A percentile compares a stretch with the other conserved stretches of the same genome.
Evolutionary conservation across 2,113 vertebrate species (phyloP).

Genomic region (Gambusia affinis): DNA sequence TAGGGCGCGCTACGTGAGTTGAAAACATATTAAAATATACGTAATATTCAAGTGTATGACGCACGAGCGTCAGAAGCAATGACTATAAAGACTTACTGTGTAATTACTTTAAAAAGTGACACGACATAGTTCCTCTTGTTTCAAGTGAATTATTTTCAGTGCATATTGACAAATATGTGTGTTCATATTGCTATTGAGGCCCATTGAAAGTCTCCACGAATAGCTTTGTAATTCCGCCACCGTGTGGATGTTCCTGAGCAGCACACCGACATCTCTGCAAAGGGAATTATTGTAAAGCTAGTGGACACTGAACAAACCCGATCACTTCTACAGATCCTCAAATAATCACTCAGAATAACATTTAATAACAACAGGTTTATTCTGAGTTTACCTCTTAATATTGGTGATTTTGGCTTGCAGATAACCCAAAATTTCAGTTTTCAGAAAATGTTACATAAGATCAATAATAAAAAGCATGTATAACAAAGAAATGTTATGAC

Average conservation of each 20-base stretch:
- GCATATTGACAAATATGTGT: neutral
- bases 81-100: neutral
- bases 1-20: neutral
- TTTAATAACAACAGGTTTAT: too few species aligned
- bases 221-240: neutral
- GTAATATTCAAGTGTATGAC: neutral
- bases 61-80: neutral
- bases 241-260: neutral
- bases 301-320: too few species aligned
- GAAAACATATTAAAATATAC: neutral
- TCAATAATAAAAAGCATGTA: too few species aligned
- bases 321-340: too few species aligned
- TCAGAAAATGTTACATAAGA: too few species aligned
- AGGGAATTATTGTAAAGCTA: neutral
- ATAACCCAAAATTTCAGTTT: too few species aligned
- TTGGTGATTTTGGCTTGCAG: too few species aligned
- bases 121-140: neutral
- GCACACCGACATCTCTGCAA: neutral
- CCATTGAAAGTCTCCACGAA: neutral
- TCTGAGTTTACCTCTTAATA: too few species aligned
- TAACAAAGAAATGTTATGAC: too few species aligned
- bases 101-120: neutral
- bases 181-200: neutral
- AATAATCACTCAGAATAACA: too few species aligned
- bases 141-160: neutral